These are phyloP conservation scores for Hyperoplus lanceolatus DNA, from an alignment of 2,797 vertebrate species.

Conservation along the genomic window DNA sequence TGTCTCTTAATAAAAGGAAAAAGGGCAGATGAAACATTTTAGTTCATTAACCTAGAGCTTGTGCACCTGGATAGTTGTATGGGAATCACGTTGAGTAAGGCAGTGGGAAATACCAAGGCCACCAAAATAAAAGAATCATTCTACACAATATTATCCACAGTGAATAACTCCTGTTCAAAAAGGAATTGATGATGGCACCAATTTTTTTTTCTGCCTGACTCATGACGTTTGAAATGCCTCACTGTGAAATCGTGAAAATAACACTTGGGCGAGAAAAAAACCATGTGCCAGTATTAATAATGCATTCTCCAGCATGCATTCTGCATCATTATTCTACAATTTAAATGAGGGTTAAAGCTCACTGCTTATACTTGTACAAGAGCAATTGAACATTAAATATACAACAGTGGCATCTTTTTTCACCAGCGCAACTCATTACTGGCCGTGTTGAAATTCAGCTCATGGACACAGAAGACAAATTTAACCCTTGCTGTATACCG, in stretches of 20 bases:
- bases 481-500: constrained; percentile 23
- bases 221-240: constrained; percentile 36
- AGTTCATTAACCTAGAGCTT: not conserved
- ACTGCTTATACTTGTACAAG: constrained; percentile 60
- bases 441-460: constrained; percentile 46
- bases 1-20: not conserved
- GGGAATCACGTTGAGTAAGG: not conserved
- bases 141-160: not conserved
- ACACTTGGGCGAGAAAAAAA: constrained; percentile 46
- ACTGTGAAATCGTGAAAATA: constrained; percentile 47
- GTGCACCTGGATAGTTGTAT: not conserved
- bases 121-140: not conserved
- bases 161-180: constrained; percentile 16
- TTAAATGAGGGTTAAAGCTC: constrained; percentile 79
- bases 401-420: constrained; percentile 59
- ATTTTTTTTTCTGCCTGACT: not conserved
- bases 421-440: constrained; percentile 46
- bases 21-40: not conserved
- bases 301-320: constrained; percentile 65
- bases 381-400: constrained; percentile 72
- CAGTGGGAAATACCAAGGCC: not conserved
- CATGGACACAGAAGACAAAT: constrained; percentile 37
- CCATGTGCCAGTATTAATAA: constrained; percentile 72
- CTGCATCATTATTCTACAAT: constrained; percentile 74
- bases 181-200: not conserved